Conservation (phyloP, 2,797 vertebrate genomes). For the Pampus argenteus region DNA sequence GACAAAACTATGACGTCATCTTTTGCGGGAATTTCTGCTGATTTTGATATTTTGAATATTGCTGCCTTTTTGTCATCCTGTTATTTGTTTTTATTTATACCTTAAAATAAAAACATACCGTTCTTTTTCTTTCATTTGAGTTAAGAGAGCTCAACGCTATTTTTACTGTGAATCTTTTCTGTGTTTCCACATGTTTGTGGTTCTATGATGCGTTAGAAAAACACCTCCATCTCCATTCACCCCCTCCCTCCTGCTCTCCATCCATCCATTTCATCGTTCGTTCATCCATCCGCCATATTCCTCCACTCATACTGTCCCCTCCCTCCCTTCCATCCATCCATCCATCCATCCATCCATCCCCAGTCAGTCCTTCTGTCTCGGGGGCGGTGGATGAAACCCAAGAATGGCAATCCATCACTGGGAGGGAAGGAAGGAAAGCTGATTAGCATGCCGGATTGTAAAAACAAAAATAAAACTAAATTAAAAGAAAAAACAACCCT, state of each 20-base stretch:
- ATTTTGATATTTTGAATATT: not conserved
- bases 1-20: not conserved
- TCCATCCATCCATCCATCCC: conserved; percentile 29
- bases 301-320: conserved; percentile 23
- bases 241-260: conserved; percentile 4
- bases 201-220: conserved; percentile 37
- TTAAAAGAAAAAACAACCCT: not conserved
- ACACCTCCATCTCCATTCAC: conserved; percentile 12
- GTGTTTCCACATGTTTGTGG: conserved; percentile 31
- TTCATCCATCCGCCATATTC: conserved; percentile 40
- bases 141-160: not conserved
- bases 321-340: too few species aligned
- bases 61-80: not conserved
- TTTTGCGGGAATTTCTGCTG: not conserved
- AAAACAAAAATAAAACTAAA: conserved; percentile 15
- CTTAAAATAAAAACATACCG: not conserved
- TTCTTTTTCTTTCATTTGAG: not conserved
- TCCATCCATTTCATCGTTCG: conserved; percentile 49
- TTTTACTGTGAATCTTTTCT: conserved; percentile 16
- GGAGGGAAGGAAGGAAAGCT: conserved; percentile 41
- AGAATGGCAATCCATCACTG: conserved; percentile 67
- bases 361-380: conserved; percentile 26
- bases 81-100: not conserved
- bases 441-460: conserved; percentile 59
- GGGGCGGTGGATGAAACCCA: conserved; percentile 56